Evolutionary conservation across 2,113 vertebrate species (phyloP), one percentile per base, ranked within the genome.

Genomic region (Prunella fulvescens): DNA sequence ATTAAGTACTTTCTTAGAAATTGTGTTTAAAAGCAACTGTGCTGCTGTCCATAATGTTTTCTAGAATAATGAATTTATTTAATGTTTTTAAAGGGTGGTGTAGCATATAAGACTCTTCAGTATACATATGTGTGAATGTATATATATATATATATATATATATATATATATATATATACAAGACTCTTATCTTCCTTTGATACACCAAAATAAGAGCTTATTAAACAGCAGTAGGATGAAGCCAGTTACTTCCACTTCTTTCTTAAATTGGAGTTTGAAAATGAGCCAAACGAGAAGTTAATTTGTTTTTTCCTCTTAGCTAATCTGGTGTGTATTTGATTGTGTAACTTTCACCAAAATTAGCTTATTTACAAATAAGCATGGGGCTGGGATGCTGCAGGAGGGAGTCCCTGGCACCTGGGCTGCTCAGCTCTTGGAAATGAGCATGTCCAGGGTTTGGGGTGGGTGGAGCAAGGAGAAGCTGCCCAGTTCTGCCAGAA

Each of bases 91-190:
- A 82, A 86, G 35, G 42, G 35, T 69, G 16, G 11, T 87, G 72
- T 92, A 45, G 54, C 83, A 4, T 60, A 3, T 81, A 56, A 57
- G 71, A 56, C 11, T 13, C 4, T 29, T 57, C 33, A 44, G 12
- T 33, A 15, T 81, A 11, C 81, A 6, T 44, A 3, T 54, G 4
- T 17, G 5, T 33, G 9, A 26, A 6, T 37, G 9, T 81, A 5
- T 25, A 5, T 22, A 6, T 50, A 6, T 26, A 8, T 24, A 44
- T 42, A 1, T 31, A 6, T 61, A 2, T 24, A 3, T 53, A 2
- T 7, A 3, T 8, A 12, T 0, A 22, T 1, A 14, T 2, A 13
- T 3, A 28, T 0, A 14, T 3, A 4, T 7, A 56, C 15, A 45
- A 2, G 24, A 48, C 7, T 44, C 26, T 72, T n/a, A 19, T 42